Base-by-base conservation (phyloP, 2,113 vertebrate species). In the Hippopotamus amphibius region DNA sequence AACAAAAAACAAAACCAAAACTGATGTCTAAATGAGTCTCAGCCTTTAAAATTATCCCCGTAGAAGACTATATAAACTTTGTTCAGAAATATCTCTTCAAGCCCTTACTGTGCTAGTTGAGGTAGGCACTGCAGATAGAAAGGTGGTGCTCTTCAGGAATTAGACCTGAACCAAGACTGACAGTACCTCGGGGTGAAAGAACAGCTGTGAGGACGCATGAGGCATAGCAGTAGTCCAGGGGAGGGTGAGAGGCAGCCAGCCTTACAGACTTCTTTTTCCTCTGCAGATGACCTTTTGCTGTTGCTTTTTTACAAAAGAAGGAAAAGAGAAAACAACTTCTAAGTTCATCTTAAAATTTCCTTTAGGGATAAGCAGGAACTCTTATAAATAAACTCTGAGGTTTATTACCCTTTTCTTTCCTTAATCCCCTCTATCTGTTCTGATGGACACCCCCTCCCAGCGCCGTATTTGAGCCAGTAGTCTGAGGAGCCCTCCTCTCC, bases 281-380 rank as follows among this genome's bases (percentile, higher is more conserved):
- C 1, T 61, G 55, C 19, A 80, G 37, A 50, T 53, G 68, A 76
- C 53, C 33, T 81, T 92, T 86, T 37, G 16, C 28, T 80, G 4
- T 79, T 59, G 7, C 48, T 41, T 65, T 33, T 59, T n/a, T 15
- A 15, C 37, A 50, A 55, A 96, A 86, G 33, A 48, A 72, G 74
- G 61, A 46, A 95, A 88, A 82, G 82, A 55, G 43, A 71, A 95
- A 93, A 48, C 28, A 57, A 43, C 16, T 55, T 63, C 15, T 53
- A 71, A 57, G 4, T 77, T 71, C 28, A 57, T 79, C 46, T 68
- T 90, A 93, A 69, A 61, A n/a, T 87, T 87, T 95, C 87, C 30
- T 63, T 50, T n/a, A 59, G 26, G n/a, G 16, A 37, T 88, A 66
- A 83, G 21, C 28, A 65, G 48, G 71, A 57, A 57, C 53, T 80